phyloP scores from a whole-genome alignment of 30 jellyfish, hydroid and myxozoan genomes.

The Aurelia aurita complex sp. Pacific region DNA sequence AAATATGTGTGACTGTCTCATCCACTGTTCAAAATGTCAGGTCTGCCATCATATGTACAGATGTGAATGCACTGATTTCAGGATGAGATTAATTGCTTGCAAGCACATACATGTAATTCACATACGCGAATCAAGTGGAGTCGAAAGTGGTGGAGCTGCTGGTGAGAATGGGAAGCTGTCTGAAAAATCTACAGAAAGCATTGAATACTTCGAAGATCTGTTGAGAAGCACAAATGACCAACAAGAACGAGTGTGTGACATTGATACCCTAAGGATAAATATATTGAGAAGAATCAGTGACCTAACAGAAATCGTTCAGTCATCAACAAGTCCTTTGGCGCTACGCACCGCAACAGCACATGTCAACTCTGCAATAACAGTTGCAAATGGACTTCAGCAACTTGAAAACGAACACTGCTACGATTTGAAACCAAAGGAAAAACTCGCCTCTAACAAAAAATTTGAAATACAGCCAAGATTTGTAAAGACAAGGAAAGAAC shows the following conservation, averaged over 20 bases:
- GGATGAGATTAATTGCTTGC: background rate
- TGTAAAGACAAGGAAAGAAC: conserved; percentile 9
- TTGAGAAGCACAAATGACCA: no score
- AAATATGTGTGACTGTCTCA: background rate
- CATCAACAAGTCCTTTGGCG: no score
- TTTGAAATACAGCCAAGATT: conserved; percentile 40
- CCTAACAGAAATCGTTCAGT: no score
- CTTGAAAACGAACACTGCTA: conserved; percentile 22
- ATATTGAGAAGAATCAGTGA: no score
- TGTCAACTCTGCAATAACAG: background rate
- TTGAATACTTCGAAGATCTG: no score
- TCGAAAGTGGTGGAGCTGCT: no score
- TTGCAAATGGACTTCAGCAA: conserved; percentile 4
- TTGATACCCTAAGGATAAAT: no score
- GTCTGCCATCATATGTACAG: background rate
- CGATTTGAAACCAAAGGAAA: conserved; percentile 22
- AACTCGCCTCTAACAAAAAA: conserved; percentile 14
- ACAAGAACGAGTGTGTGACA: no score
- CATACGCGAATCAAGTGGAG: background rate
- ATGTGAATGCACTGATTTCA: background rate
- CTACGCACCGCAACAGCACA: no score
- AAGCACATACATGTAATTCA: background rate
- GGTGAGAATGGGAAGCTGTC: no score
- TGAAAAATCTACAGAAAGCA: no score
- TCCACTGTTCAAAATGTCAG: background rate